Conservation (phyloP, 2,888 invertebrate species). For the Mantis religiosa region DNA sequence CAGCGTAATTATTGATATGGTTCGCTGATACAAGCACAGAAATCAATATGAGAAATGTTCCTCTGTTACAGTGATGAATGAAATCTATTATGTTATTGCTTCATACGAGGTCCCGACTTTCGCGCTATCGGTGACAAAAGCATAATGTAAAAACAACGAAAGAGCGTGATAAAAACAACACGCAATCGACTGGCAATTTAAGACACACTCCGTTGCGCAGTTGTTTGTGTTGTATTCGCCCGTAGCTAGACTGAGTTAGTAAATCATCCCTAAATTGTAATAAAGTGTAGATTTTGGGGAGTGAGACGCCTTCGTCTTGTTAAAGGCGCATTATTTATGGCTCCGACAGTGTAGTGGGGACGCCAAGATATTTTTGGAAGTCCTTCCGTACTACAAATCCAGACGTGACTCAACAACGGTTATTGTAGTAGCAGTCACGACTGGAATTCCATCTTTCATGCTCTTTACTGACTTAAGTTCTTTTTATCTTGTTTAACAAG, state of each 20-base stretch:
- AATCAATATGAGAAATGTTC: no score
- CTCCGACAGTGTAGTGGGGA: background rate
- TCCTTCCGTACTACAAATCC: background rate
- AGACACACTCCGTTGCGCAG: background rate
- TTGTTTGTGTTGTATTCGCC: background rate
- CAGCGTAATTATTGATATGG: no score
- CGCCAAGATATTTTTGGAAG: background rate
- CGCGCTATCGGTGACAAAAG: no score
- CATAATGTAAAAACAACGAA: no score
- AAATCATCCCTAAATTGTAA: background rate
- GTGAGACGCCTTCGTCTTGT: background rate
- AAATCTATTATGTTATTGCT: no score
- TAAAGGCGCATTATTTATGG: background rate
- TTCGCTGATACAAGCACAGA: no score
- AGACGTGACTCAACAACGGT: background rate
- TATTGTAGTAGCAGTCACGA: background rate
- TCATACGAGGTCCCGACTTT: no score
- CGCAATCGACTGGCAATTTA: background rate
- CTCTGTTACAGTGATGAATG: no score
- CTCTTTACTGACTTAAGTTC: no score
- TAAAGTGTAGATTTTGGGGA: background rate
- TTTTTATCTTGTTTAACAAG: no score
- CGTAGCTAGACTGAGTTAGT: background rate
- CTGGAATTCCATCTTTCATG: no score
- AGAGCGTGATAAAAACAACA: background rate